These are phyloP conservation scores for Apostichopus japonicus DNA, from an alignment of 35 echinoderm and acorn worm genomes.

Conservation along the genomic window DNA sequence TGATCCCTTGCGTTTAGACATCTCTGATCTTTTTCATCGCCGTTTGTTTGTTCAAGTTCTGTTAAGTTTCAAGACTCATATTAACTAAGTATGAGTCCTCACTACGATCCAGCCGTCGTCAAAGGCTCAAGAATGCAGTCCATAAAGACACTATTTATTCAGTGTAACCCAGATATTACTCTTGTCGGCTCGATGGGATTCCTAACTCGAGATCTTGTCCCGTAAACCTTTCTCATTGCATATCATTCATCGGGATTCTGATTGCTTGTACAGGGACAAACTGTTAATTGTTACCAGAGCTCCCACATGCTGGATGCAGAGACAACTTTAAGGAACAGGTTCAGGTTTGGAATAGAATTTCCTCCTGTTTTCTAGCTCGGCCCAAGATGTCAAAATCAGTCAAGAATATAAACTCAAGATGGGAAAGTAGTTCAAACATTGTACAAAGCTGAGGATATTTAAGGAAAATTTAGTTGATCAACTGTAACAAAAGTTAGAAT, in stretches of 20 bases:
- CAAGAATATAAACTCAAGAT: no score
- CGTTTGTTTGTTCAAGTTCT: background rate
- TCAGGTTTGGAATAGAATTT: no score
- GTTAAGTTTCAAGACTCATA: background rate
- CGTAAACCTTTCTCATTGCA: background rate
- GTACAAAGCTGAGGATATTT: no score
- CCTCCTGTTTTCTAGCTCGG: no score
- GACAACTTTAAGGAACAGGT: no score
- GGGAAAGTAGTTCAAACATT: no score
- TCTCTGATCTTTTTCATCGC: background rate
- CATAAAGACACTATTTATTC: conserved; percentile 16
- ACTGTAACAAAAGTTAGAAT: no score
- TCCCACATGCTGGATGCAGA: background rate
- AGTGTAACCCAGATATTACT: conserved; percentile 39
- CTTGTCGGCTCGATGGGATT: background rate
- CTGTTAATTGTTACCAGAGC: conserved; percentile 45
- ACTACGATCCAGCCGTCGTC: background rate
- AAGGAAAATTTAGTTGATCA: no score
- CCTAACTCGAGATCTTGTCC: background rate
- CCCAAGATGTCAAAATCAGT: no score
- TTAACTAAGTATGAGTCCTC: background rate
- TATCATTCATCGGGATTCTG: conserved; percentile 15
- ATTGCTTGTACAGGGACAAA: conserved; percentile 42
- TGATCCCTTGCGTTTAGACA: background rate
- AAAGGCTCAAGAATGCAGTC: background rate